Conservation (phyloP, 1,140 invertebrate genomes). For the Alviniconcha marisindica region DNA sequence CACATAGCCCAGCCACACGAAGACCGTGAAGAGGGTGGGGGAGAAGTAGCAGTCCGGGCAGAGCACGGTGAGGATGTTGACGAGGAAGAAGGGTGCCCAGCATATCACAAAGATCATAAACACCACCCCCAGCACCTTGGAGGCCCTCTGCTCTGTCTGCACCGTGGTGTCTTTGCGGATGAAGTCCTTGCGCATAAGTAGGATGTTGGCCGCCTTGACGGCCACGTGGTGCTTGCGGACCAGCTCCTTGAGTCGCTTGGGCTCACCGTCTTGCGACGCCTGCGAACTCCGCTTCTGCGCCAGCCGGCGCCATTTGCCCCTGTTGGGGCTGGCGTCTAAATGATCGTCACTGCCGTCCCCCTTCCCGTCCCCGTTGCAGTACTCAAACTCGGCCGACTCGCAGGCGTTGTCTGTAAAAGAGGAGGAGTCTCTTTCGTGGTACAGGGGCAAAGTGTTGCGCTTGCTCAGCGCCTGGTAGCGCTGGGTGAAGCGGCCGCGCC, state of each 20-base stretch:
- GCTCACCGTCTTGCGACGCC: constrained; percentile 24
- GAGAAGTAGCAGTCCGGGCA: constrained; percentile 78
- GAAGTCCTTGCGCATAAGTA: constrained; percentile 58
- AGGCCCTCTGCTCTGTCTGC: constrained; percentile 94
- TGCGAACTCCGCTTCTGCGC: not conserved
- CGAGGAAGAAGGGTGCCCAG: constrained; percentile 76
- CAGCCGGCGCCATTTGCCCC: not conserved
- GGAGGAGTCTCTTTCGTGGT: not conserved
- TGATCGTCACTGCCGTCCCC: not conserved
- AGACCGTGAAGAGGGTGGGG: constrained; percentile 64
- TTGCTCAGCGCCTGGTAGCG: constrained; percentile 41
- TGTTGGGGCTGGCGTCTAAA: not conserved
- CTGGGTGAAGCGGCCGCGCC: not conserved
- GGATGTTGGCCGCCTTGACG: constrained; percentile 67
- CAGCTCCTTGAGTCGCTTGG: constrained; percentile 58
- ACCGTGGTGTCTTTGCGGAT: constrained; percentile 58
- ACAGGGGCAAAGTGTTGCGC: constrained; percentile 45
- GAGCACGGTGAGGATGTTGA: constrained; percentile 71
- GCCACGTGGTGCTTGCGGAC: constrained; percentile 69
- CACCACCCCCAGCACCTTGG: constrained; percentile 79
- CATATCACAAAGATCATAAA: constrained; percentile 74
- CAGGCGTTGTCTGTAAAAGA: not conserved
- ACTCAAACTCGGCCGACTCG: constrained; percentile 19
- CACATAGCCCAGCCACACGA: constrained; percentile 75
- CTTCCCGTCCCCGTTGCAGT: constrained; percentile 40